phyloP scores from a whole-genome alignment of 92 coral and sea anemone species.

The Muricea muricata region DNA sequence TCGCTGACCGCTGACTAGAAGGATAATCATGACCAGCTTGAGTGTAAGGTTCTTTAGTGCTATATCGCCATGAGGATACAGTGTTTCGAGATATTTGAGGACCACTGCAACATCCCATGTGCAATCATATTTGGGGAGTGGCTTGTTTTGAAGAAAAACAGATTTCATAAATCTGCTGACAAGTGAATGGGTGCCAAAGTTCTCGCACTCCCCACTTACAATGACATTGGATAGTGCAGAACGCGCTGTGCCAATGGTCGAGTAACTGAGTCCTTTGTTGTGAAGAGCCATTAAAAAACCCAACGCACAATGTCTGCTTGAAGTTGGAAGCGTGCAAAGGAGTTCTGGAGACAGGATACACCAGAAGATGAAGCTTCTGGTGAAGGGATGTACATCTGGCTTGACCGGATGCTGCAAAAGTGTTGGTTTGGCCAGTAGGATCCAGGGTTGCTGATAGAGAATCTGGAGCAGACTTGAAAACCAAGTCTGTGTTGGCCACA shows the following conservation, averaged over 20 bases:
- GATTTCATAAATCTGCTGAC: conserved; percentile 60
- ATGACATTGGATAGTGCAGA: conserved; percentile 59
- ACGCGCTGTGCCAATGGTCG: conserved; percentile 63
- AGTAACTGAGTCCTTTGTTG: conserved; percentile 51
- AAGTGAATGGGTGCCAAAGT: conserved; percentile 50
- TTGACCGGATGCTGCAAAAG: conserved; percentile 19
- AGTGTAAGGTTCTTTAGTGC: conserved; percentile 46
- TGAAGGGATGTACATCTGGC: conserved; percentile 47
- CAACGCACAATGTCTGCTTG: conserved; percentile 46
- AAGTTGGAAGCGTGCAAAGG: conserved; percentile 15
- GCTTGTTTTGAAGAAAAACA: conserved; percentile 43
- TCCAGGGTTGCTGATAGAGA: conserved; percentile 31
- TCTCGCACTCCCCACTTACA: background rate
- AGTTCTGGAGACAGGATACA: conserved; percentile 53
- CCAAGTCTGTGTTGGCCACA: conserved; percentile 61
- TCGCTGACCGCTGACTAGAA: conserved; percentile 51
- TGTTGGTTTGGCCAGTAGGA: conserved; percentile 18
- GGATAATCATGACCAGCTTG: conserved; percentile 43
- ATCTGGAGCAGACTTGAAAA: conserved; percentile 37
- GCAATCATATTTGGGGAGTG: conserved; percentile 49
- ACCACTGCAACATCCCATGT: conserved; percentile 62
- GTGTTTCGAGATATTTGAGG: conserved; percentile 22
- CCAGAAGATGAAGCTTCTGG: conserved; percentile 47
- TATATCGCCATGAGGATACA: conserved; percentile 27
- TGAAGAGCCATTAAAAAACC: conserved; percentile 56